These are phyloP conservation scores for Zosterops pallidus DNA, from an alignment of 2,113 vertebrate species.

Conservation along the genomic window DNA sequence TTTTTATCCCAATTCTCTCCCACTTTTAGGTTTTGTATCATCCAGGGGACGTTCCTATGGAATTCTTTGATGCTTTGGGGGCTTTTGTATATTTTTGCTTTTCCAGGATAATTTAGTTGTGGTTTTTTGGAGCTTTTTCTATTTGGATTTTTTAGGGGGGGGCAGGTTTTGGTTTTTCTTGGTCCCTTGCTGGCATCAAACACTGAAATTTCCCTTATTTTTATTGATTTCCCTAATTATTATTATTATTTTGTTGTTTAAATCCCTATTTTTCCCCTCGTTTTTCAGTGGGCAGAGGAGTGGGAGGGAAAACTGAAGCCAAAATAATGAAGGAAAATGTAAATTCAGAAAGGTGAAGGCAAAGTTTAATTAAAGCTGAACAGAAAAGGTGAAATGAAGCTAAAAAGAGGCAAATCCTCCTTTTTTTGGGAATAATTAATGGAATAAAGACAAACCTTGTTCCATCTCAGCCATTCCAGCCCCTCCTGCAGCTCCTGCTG, in stretches of 20 bases:
- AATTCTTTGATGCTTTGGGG: not conserved
- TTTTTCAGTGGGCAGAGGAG: not conserved
- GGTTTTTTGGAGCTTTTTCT: not conserved
- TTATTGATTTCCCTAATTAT: too few species aligned
- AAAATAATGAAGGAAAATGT: not conserved
- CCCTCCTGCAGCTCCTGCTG: not conserved
- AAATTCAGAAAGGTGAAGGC: not conserved
- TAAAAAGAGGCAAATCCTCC: not conserved
- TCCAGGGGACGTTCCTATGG: not conserved
- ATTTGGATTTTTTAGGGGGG: not conserved
- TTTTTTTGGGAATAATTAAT: not conserved
- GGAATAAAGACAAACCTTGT: not conserved
- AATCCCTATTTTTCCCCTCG: accelerated
- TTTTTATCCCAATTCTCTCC: not conserved
- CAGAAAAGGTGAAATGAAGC: not conserved
- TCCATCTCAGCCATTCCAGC: not conserved
- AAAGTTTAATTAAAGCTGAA: not conserved
- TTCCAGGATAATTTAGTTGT: not conserved
- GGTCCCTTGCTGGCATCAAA: not conserved
- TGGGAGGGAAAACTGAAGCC: not conserved
- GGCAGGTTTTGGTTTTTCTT: not conserved
- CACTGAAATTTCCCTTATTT: not conserved
- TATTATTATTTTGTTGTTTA: not conserved
- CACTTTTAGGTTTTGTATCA: not conserved
- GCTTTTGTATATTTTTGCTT: not conserved